Percentiles rank a stretch among this genome's conserved stretches.
phyloP scores from a whole-genome alignment of 2,888 invertebrate species.

The Myopa tessellatipennis region DNA sequence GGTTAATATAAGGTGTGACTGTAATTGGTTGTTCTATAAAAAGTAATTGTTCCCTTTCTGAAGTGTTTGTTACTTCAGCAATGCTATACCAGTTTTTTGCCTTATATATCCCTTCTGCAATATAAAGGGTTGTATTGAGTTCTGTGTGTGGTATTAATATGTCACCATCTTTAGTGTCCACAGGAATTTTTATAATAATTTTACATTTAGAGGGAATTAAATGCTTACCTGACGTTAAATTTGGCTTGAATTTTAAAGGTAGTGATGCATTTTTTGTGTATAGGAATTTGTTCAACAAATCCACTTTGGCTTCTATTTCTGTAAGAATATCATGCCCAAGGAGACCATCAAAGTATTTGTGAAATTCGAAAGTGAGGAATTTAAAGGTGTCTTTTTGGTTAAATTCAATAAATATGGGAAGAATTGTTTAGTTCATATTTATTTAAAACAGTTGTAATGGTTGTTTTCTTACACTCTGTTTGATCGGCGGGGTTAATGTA shows the following conservation, averaged over 20 bases:
- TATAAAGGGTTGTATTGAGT: too few relatives aligned
- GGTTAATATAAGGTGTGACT: too few relatives aligned
- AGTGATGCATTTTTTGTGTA: slow-evolving; percentile 16
- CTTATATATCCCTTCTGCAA: slow-evolving; percentile 6
- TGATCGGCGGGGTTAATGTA: slow-evolving; percentile 17
- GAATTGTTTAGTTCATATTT: slow-evolving; percentile 28
- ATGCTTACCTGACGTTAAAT: slow-evolving; percentile 26
- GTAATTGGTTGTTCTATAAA: too few relatives aligned
- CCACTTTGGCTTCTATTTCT: slow-evolving; percentile 30
- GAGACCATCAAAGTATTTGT: neutral
- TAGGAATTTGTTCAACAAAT: slow-evolving; percentile 26
- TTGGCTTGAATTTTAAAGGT: slow-evolving; percentile 26
- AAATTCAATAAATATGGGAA: neutral
- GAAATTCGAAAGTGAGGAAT: neutral
- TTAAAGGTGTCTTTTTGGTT: slow-evolving; percentile 38
- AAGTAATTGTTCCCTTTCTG: neutral
- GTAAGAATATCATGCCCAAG: slow-evolving; percentile 7
- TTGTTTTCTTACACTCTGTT: slow-evolving; percentile 14
- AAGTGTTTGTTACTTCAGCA: neutral
- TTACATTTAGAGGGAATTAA: slow-evolving; percentile 21
- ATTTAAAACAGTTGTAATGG: slow-evolving; percentile 30
- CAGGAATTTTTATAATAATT: slow-evolving; percentile 33
- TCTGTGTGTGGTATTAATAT: too few relatives aligned
- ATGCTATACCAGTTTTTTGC: slow-evolving; percentile 21
- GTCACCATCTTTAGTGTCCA: slow-evolving; percentile 13